Base-by-base conservation (phyloP, 2,113 vertebrate species). In the Cheirogaleus medius region DNA sequence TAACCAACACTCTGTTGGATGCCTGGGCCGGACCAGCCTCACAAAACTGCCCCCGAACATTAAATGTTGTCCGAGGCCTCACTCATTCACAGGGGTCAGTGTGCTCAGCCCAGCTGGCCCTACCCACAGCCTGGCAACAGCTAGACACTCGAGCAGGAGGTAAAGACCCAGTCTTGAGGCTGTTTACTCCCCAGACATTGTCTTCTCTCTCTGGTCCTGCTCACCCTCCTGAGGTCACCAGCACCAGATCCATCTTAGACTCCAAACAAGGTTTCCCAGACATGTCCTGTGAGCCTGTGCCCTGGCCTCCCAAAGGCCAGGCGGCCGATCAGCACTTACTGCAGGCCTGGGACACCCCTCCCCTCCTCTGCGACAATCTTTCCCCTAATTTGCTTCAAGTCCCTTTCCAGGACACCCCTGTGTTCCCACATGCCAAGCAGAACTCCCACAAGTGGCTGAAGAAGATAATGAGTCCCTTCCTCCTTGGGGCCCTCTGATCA, bases 51-150 rank as follows among this genome's bases (percentile, higher is more conserved):
- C 54, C 25, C 20, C 5, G 25, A 44, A 39, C 54, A 3, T 3
- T 20, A 1, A 0, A 27, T 47, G 39, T 54, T n/a, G 0, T 32
- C 80, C 44, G 17, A 66, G 21, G n/a, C 34, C 64, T 71, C 56
- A 18, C 3, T 34, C 21, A 37, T 68, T 90, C 64, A 32, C 0
- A 42, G 13, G 63, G 37, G 2, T 4, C 52, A 7, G 14, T 3
- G 6, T 2, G 0, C 12, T 23, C 5, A 5, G 25, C 63, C 64
- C 18, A 2, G 2, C 0, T 8, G 74, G 52, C 27, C 34, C 6
- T 4, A 8, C n/a, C 10, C 6, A 1, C 6, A 52, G 69, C 39
- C 54, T 56, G 14, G 68, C 44, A 52, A 34, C 1, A 74, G 37
- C 52, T 66, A 29, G 39, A 44, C 47, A 1, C 12, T 34, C 1